Conservation (phyloP, 2,797 vertebrate species). For the Lepilemur septentrionalis region DNA sequence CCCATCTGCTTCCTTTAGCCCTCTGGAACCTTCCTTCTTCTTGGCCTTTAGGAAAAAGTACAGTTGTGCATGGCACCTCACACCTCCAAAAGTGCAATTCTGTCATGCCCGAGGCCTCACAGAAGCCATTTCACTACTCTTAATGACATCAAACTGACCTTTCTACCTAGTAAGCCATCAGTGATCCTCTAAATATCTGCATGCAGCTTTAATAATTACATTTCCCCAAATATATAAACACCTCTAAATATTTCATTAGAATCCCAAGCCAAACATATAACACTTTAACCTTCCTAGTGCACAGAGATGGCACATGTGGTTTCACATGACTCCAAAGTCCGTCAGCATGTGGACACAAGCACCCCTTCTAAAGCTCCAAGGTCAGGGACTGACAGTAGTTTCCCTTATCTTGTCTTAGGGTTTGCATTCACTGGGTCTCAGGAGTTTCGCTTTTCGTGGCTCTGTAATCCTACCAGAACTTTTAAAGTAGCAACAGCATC, state of each 20-base stretch:
- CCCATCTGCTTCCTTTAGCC: no score
- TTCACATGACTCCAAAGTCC: no score
- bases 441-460: background rate
- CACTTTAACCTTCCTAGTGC: background rate
- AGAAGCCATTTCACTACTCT: background rate
- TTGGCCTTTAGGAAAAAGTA: background rate
- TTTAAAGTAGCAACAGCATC: background rate
- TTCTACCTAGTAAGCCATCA: background rate
- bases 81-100: background rate
- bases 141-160: background rate
- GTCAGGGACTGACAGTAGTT: background rate
- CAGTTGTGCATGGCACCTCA: background rate
- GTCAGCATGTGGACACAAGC: no score
- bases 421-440: background rate
- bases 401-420: background rate
- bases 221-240: background rate
- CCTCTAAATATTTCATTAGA: background rate
- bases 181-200: background rate
- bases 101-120: background rate
- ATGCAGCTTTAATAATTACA: background rate
- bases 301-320: no score
- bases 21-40: background rate
- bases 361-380: background rate
- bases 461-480: background rate
- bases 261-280: background rate